phyloP scores from a whole-genome alignment of 2,113 vertebrate species.

The Lepidothrix coronata region DNA sequence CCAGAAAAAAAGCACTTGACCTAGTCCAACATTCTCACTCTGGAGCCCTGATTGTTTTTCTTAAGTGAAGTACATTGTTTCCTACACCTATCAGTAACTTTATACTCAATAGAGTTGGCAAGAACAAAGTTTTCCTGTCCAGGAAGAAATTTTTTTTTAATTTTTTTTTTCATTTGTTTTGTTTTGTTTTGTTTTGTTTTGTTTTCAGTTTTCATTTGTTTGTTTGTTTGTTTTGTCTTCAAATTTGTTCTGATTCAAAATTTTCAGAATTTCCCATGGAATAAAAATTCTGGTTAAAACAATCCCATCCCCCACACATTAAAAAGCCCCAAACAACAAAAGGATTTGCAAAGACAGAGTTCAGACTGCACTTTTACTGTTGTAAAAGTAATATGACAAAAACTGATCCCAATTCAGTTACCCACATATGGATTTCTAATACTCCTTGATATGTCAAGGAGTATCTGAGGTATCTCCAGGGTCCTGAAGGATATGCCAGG shows the following conservation, averaged over 20 bases:
- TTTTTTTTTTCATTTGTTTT: neutral
- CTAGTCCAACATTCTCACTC: neutral
- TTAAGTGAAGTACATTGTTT: neutral
- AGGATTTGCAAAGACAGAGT: neutral
- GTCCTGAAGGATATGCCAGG: neutral
- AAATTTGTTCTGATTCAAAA: neutral
- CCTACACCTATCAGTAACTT: neutral
- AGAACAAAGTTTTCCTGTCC: neutral
- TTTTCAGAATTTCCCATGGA: neutral
- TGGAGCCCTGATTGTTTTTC: neutral
- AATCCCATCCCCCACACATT: neutral
- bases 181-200: neutral
- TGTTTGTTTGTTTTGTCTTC: neutral
- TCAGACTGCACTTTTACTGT: neutral
- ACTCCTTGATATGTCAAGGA: neutral
- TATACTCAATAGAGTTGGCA: neutral
- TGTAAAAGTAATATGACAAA: neutral
- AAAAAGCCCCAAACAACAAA: neutral
- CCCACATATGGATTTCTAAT: neutral
- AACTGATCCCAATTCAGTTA: rapidly evolving
- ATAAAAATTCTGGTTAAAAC: neutral
- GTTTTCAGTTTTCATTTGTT: neutral
- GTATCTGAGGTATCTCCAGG: neutral
- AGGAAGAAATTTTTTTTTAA: neutral
- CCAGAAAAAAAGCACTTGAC: neutral